Percentiles rank a stretch among this genome's conserved stretches.
Evolutionary conservation across 2,797 vertebrate species (phyloP).

Genomic region (Sylvia borin): DNA sequence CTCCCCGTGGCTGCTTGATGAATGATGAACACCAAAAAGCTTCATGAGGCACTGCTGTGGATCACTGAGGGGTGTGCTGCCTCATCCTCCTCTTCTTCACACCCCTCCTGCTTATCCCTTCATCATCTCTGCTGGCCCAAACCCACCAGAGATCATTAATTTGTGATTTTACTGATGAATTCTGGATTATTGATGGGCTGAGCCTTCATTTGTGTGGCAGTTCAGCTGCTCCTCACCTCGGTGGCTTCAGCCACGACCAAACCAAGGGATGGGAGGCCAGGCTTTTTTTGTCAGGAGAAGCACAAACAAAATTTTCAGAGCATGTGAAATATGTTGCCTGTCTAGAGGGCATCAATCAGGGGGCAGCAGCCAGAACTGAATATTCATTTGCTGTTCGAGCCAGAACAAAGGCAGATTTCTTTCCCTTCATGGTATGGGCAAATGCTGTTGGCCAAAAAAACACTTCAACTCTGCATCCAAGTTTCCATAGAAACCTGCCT

Average conservation of each 20-base stretch:
- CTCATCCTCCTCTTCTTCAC: neutral
- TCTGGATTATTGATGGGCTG: neutral
- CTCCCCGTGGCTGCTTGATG: conserved; percentile 30
- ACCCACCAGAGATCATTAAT: neutral
- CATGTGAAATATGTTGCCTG: neutral
- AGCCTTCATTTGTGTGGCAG: fast-evolving
- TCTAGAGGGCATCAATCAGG: neutral
- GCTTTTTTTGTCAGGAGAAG: neutral
- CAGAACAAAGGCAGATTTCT: conserved; percentile 54
- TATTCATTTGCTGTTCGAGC: neutral
- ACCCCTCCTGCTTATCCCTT: neutral
- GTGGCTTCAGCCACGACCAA: neutral
- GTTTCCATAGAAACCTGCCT: conserved; percentile 56
- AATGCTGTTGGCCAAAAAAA: conserved; percentile 5
- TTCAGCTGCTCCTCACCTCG: neutral
- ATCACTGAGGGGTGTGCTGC: neutral
- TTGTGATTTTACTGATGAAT: neutral
- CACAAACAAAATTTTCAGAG: neutral
- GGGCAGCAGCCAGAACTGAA: conserved; percentile 8
- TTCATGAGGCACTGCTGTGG: conserved; percentile 50
- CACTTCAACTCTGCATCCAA: neutral
- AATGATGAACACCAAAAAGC: neutral
- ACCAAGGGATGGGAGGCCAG: neutral
- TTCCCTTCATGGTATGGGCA: conserved; percentile 37
- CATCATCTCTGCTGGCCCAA: neutral